Base-by-base conservation (phyloP, 2,888 invertebrate species). In the Theretra japonica region DNA sequence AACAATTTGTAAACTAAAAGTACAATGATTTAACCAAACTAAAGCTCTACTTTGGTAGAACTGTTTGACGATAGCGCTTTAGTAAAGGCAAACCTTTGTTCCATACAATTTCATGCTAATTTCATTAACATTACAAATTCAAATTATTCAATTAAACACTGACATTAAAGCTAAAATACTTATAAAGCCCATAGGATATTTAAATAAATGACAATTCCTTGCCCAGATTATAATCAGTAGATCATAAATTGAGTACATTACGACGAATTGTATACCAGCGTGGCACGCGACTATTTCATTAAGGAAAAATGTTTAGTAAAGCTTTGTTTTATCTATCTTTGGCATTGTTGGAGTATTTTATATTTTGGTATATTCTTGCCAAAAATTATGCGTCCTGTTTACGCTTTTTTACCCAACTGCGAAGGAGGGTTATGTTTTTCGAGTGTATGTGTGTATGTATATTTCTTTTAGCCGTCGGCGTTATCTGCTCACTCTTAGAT, bases 221-320 rank as follows among this genome's bases (percentile, higher is more conserved):
- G n/a, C 33, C 30, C 59, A 19, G n/a, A 59, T 65, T 65, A 59
- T 57, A 23, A 60, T 65, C 62, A 48, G 21, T 65, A 11, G 65
- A 23, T 65, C 48, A 48, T 65, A 48, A 65, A 48, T 48, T 23
- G 5, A 11, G 41, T 65, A 41, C 62, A n/a, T 62, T 53, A 53
- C 53, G 19, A 15, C 41, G 41, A 28, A 59, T 23, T 6, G 7
- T 65, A 65, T 65, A 23, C 23, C 48, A 6, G 48, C 17, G 6
- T 48, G 41, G 8, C 65, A 65, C 65, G 65, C 65, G 65, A 65
- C 25, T 41, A 65, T 65, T 65, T 19, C 65, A 65, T 65, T 65
- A 65, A 41, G 48, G 41, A 0, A 41, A 48, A 65, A 48, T 48
- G 23, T 23, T 15, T 41, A 7, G 23, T 17, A 2, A 23, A 41